Evolutionary conservation across 2,888 invertebrate species (phyloP).

Genomic region (Anorthoa munda): DNA sequence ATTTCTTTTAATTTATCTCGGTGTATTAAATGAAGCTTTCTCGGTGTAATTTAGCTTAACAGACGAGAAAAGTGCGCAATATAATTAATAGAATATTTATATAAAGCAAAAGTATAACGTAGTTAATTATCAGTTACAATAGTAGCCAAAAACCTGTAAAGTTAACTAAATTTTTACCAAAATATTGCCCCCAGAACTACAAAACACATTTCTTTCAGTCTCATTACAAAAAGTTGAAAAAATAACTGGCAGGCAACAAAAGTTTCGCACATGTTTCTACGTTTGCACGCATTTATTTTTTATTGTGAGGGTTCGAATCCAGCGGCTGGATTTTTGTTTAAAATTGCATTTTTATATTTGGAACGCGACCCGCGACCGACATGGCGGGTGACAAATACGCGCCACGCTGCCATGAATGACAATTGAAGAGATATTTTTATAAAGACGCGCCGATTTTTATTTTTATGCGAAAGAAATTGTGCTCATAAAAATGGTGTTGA

Average conservation of each 20-base stretch:
- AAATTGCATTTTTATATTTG: conserved; percentile 91
- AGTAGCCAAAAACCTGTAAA: not conserved
- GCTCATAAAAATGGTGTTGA: conserved; percentile 89
- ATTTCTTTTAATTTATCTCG: too few species aligned
- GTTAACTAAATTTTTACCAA: not conserved
- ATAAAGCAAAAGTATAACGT: not conserved
- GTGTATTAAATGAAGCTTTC: too few species aligned
- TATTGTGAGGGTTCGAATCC: conserved; percentile 87
- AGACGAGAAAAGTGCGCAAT: too few species aligned
- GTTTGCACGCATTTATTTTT: conserved; percentile 86
- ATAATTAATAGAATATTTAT: too few species aligned
- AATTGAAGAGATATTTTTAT: conserved; percentile 91
- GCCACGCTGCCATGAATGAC: conserved; percentile 90
- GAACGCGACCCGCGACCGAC: conserved; percentile 86
- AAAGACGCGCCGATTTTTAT: conserved; percentile 88
- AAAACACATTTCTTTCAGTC: conserved; percentile 1
- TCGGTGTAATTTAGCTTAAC: too few species aligned
- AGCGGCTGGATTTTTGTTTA: conserved; percentile 87
- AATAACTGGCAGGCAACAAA: conserved; percentile 71
- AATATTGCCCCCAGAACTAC: not conserved
- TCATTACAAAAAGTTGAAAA: conserved; percentile 62
- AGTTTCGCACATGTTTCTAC: conserved; percentile 77
- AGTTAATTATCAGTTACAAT: not conserved
- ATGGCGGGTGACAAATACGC: conserved; percentile 90
- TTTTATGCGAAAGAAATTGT: conserved; percentile 91